Evolutionary conservation across 1,140 invertebrate species (phyloP), one percentile per base, ranked within the genome.

Genomic region (Phenacoccus solenopsis): DNA sequence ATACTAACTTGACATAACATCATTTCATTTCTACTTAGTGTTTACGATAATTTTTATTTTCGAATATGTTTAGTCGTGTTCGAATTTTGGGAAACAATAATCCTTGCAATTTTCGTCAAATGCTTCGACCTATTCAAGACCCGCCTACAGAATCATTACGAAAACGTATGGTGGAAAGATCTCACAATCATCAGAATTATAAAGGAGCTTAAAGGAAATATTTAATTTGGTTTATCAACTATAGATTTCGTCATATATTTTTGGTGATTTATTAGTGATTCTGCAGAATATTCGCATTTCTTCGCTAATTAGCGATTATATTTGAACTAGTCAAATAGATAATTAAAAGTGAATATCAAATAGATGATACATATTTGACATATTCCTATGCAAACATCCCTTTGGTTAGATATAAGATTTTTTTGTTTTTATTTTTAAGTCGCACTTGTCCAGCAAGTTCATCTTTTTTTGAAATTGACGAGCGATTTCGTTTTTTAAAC

Each of bases 61-160:
- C 30, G 30, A 30, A 7, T 35, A 35, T 68, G 25, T 20, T 21
- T 32, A 35, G 28, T 38, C 13, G 25, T 12, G 10, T 38, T 16
- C 30, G 22, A 20, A 70, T 30, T 30, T 12, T 68, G 2, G 67
- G 27, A 16, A 32, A 20, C 27, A 32, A 28, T 24, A n/a, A 24
- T 5, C 38, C 38, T 1, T 69, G 68, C 24, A 56, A 49, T 27
- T 90, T 89, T 74, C 80, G 87, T 61, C 85, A 87, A 74, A 75
- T 89, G 7, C 75, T 90, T 7, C 79, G 86, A 69, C 86, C 86
- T 12, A 88, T 87, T 0, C 80, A 85, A 69, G 82, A 84, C 72
- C 83, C 86, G 5, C 87, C 87, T 0, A 89, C 87, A 0, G 87
- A 88, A 74, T 88, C 87, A 27, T 76, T 89, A 16, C 79, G 87